Evolutionary conservation across 2,113 vertebrate genomes (phyloP).

Genomic region (Melanotaenia duboulayi): DNA sequence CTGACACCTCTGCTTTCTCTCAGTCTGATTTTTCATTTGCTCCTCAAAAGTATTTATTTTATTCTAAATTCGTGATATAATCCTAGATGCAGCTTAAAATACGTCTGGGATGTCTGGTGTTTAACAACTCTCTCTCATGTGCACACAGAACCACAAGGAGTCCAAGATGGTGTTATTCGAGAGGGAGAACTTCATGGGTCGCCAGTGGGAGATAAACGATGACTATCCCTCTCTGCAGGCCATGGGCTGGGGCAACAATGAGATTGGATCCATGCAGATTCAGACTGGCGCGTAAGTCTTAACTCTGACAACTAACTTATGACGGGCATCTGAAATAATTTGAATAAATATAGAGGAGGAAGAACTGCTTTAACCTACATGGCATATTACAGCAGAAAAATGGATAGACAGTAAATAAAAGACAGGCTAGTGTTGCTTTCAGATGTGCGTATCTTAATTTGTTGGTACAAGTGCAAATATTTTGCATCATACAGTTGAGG

Average conservation of each 20-base stretch:
- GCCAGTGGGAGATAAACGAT: constrained; percentile 91
- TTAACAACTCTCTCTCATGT: background rate
- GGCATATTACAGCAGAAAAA: background rate
- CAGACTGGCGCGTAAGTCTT: constrained; percentile 91
- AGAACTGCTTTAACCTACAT: too few species aligned
- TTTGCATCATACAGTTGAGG: too few species aligned
- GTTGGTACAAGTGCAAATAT: too few species aligned
- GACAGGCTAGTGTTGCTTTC: background rate
- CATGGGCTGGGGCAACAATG: constrained; percentile 96
- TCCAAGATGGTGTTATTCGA: constrained; percentile 93
- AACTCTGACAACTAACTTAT: background rate
- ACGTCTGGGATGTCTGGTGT: background rate
- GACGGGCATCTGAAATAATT: background rate
- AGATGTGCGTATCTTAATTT: too few species aligned
- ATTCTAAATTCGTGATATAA: background rate
- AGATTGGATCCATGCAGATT: constrained; percentile 97
- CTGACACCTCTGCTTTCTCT: background rate
- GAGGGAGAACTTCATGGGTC: constrained; percentile 94
- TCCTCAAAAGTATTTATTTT: background rate
- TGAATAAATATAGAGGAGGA: background rate
- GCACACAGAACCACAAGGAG: constrained; percentile 91
- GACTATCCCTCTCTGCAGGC: constrained; percentile 97
- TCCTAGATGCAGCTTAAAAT: too few species aligned
- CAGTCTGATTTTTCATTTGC: background rate
- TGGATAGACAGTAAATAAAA: background rate